Base-by-base conservation (phyloP, 2,888 invertebrate genomes). In the Nomada lathburiana region DNA sequence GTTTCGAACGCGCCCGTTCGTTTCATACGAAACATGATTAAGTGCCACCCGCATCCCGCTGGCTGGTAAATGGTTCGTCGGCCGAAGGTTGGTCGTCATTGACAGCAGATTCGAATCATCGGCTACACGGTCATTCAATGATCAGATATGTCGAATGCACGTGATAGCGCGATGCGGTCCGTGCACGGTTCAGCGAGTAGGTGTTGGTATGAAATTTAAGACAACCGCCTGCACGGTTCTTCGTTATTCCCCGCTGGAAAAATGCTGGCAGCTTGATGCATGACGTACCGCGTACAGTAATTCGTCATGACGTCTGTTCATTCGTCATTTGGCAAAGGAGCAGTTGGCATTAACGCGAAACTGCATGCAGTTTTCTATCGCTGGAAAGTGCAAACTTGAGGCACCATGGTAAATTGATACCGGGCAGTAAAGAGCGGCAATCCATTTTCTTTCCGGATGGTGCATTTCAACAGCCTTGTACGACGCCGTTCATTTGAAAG, bases 61-160 rank as follows among this genome's bases (percentile, higher is more conserved):
- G 88, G 79, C 85, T 88, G 74, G 88, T 85, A 89, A 89, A 89
- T 89, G 85, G 78, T 84, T 82, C 81, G 78, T 75, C 77, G 78
- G 75, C 78, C 88, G 86, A 88, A 84, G 86, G 81, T 86, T 86
- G 85, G 84, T 71, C 77, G 83, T 84, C 89, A 89, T 89, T 89
- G 89, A 89, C 89, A 89, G 88, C 80, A 89, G 89, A 89, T 89
- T 88, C 85, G 87, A 88, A 89, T 89, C 89, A 89, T 89, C 81
- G 86, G 71, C 86, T 84, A 80, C 80, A 83, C 83, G 82, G 88
- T 83, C 87, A 86, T 88, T 89, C 77, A 83, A 72, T 77, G 83
- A 88, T 88, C 87, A 86, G 89, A 89, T 88, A 89, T 78, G 84
- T 88, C 89, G 86, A 87, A 85, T 86, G 75, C 84, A 83, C 84